Base-by-base conservation (phyloP, 2,113 vertebrate species). In the Ia io region DNA sequence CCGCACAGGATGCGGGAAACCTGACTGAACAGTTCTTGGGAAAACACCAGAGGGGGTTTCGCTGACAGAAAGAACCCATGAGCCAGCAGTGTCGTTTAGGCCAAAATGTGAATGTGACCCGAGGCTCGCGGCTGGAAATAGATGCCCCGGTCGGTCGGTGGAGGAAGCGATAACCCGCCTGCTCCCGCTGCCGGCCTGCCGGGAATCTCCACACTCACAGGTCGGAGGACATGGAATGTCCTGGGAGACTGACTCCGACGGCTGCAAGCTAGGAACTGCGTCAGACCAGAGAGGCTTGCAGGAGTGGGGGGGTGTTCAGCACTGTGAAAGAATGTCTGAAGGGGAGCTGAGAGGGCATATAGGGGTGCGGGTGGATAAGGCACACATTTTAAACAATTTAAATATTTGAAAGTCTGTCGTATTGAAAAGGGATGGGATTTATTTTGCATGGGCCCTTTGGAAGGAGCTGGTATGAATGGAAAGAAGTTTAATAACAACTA, bases 81-180 rank as follows among this genome's bases (percentile, higher is more conserved):
- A 90, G 51, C 65, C 84, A 85, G 79, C 0, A 47, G 49, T 16
- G 49, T 63, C 67, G 49, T 51, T 88, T 23, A 32, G 61, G 93
- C 93, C 96, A 96, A 92, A 96, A 97, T 92, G 88, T 88, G 96
- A 84, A 94, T 79, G 69, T 88, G 96, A 89, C 88, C 89, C 87
- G 84, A 76, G 77, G 32, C 30, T 83, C 23, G 78, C 28, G 37
- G 76, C 96, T 90, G 20, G 61, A 97, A 95, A 97, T 61, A 97
- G 78, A 92, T 53, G 88, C 67, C 85, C 73, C 86, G 84, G 82
- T 88, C 76, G 88, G 18, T 0, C 10, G 28, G 63, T 6, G 3
- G 23, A 61, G 59, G 59, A 28, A 28, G 59, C 23, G 59, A 61
- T 61, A 61, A 28, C 59, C 59, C 23, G 59, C 23, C 56, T 4